Percentiles rank a stretch among this genome's conserved stretches.
Conservation (phyloP, 2,113 vertebrate species). For the Mohoua ochrocephala region DNA sequence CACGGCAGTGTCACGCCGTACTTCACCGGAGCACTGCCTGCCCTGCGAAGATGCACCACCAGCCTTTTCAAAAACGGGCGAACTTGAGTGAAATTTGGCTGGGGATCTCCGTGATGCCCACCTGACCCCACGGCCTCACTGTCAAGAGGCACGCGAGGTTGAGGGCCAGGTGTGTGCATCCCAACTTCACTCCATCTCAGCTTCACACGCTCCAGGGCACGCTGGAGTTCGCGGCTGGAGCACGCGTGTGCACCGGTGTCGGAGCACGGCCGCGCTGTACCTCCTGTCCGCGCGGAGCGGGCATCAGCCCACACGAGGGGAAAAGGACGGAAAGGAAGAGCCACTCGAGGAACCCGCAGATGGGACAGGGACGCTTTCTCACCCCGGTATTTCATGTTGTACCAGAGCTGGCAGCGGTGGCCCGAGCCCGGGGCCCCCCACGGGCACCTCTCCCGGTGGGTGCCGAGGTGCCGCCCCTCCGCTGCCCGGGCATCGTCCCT, state of each 20-base stretch:
- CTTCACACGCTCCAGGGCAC: neutral
- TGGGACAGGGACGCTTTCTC: neutral
- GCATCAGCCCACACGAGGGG: neutral
- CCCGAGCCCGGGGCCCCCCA: neutral
- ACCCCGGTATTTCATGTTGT: rapidly evolving
- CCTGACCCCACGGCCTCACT: neutral
- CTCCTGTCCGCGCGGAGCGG: rapidly evolving
- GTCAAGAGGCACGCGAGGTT: rapidly evolving
- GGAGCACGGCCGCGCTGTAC: neutral
- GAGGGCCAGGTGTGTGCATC: no score
- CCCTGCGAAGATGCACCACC: rapidly evolving
- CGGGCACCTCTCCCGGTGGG: neutral
- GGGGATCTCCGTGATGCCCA: neutral
- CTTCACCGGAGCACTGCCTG: neutral
- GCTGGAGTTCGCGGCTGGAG: neutral
- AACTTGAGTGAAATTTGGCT: neutral
- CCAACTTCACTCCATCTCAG: neutral
- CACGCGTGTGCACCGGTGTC: rapidly evolving
- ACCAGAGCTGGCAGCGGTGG: neutral
- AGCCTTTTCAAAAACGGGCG: neutral
- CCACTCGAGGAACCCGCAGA: neutral
- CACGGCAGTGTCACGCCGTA: rapidly evolving
- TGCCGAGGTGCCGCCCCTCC: neutral
- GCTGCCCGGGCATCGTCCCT: neutral
- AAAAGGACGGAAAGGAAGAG: neutral